These are phyloP conservation scores for Panorpa germanica DNA, from an alignment of 2,888 invertebrate species.

Conservation along the genomic window DNA sequence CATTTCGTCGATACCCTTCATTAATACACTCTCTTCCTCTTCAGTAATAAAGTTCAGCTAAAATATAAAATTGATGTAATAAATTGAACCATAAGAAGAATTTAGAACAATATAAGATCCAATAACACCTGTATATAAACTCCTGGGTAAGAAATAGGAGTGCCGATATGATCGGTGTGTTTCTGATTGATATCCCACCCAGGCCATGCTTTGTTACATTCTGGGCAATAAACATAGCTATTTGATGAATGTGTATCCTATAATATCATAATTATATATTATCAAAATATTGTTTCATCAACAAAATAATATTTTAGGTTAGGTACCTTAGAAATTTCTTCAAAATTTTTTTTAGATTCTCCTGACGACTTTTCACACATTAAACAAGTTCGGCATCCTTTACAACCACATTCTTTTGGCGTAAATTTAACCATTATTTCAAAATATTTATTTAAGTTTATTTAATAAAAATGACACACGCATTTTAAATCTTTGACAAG, in stretches of 20 bases:
- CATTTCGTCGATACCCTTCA: constrained; percentile 51
- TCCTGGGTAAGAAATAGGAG: no score
- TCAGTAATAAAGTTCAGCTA: constrained; percentile 52
- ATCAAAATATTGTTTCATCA: constrained; percentile 5
- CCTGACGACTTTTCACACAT: constrained; percentile 57
- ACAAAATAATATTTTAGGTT: constrained; percentile 5
- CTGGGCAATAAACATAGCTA: constrained; percentile 55
- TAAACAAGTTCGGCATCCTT: constrained; percentile 78
- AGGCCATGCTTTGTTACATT: constrained; percentile 54
- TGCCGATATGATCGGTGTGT: constrained; percentile 44
- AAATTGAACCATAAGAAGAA: not conserved
- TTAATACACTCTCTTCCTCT: constrained; percentile 45
- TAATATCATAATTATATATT: not conserved
- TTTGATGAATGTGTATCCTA: no score
- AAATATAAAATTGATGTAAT: no score
- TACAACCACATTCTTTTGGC: constrained; percentile 96
- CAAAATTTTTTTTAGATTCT: constrained; percentile 24
- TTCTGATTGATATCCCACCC: constrained; percentile 43
- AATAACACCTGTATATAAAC: constrained; percentile 47
- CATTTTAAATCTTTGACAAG: no score
- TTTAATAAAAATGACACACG: no score
- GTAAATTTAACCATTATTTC: no score
- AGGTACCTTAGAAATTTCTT: constrained; percentile 20
- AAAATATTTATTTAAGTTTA: no score
- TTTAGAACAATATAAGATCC: constrained; percentile 24